Evolutionary conservation across 2,797 vertebrate species (phyloP), one percentile per base, ranked within the genome.

Genomic region (Odontamblyopus lacepedii): DNA sequence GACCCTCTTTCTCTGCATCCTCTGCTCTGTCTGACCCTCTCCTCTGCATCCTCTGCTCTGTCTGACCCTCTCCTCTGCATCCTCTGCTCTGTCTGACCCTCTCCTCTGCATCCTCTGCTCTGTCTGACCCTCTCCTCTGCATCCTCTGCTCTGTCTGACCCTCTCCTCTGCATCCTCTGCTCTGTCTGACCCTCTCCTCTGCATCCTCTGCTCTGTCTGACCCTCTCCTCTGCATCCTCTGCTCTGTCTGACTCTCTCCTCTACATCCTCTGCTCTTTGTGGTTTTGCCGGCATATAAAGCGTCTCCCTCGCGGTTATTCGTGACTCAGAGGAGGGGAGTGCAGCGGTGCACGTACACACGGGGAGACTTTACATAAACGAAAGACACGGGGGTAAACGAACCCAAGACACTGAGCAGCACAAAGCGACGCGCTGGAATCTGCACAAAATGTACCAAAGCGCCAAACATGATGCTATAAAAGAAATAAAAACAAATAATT

Each of bases 291-390:
- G 41, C 41, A 48, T 15, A 48, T 15, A 15, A 4, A 15, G 0
- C 1, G 12, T 48, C 13, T 32, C 60, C 13, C 30, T 7, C n/a
- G 1, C n/a, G 41, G 41, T 50, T 65, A 26, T 23, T 65, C 3
- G 26, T 27, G 63, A 65, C 12, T 48, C 41, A 27, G 63, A 41
- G 51, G 63, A 73, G 18, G 8, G 11, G 48, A 55, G 76, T 76
- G 76, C 64, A 18, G 27, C 71, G 8, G 27, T 29, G 76, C 79
- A 81, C 79, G 76, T 81, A 73, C 62, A 13, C 53, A 65, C 44
- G 5, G 8, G 62, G 9, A 35, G 41, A 48, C 23, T 48, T 64
- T 29, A 65, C 23, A 23, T 50, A 9, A 65, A 50, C 23, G 23
- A 23, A 23, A 23, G 23, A 23, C 3, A 16, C 44, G n/a, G n/a